Evolutionary conservation across 2,888 invertebrate species (phyloP).

Genomic region (Heliconius ethilla): DNA sequence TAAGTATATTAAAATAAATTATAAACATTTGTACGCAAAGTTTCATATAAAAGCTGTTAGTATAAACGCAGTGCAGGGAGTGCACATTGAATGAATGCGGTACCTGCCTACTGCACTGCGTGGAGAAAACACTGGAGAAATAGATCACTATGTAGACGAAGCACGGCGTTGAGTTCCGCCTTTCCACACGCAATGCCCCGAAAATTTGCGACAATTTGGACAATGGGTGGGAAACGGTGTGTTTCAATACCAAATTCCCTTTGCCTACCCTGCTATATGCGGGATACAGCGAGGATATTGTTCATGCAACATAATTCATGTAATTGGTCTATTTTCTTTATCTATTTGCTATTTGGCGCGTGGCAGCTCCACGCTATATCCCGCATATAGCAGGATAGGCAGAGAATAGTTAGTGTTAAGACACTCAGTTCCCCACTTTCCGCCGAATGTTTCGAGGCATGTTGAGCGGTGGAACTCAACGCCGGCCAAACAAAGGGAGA

Average conservation of each 20-base stretch:
- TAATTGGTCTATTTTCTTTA: too few species aligned
- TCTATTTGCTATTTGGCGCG: too few species aligned
- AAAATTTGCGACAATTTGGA: background rate
- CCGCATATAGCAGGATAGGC: too few species aligned
- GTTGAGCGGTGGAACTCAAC: too few species aligned
- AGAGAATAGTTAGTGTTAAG: too few species aligned
- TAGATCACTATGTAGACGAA: background rate
- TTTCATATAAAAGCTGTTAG: background rate
- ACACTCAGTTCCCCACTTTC: too few species aligned
- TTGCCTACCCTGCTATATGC: background rate
- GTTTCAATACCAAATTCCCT: background rate
- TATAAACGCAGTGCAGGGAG: background rate
- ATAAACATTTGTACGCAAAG: background rate
- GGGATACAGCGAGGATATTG: background rate
- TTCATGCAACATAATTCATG: too few species aligned
- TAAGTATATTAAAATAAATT: background rate
- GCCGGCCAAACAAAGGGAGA: too few species aligned
- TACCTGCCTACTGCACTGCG: background rate
- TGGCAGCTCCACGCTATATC: too few species aligned
- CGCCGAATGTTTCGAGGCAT: too few species aligned
- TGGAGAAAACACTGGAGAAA: background rate
- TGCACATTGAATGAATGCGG: background rate
- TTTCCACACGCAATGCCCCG: background rate
- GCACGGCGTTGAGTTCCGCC: background rate
- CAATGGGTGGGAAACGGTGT: background rate